Evolutionary conservation across 2,797 vertebrate genomes (phyloP).

Genomic region (Amphiprion clarkii): DNA sequence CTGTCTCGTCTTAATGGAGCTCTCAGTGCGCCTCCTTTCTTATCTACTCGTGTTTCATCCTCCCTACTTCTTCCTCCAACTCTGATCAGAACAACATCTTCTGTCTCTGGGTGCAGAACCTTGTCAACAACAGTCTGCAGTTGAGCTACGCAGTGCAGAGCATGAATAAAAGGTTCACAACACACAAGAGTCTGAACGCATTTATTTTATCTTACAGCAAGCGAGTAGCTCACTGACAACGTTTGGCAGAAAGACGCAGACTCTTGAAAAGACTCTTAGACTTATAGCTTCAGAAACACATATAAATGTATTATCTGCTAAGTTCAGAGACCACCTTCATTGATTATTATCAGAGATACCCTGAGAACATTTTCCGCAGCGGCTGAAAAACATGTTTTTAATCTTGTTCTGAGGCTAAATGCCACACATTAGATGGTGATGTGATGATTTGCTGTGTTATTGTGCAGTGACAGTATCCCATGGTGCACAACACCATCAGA

Average conservation of each 20-base stretch:
- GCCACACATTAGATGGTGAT: too few relatives aligned
- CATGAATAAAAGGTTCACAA: slow-evolving; percentile 15
- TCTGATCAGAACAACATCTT: slow-evolving; percentile 44
- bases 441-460: background rate
- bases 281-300: slow-evolving; percentile 1
- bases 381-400: too few relatives aligned
- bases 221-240: background rate
- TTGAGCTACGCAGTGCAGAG: slow-evolving; percentile 11
- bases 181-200: slow-evolving; percentile 3
- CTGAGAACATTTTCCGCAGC: too few relatives aligned
- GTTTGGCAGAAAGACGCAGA: background rate
- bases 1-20: background rate
- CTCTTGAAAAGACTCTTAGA: background rate
- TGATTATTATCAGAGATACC: background rate
- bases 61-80: slow-evolving; percentile 18
- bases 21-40: background rate
- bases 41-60: slow-evolving; percentile 10
- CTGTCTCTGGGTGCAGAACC: slow-evolving; percentile 11
- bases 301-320: background rate
- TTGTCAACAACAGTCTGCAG: slow-evolving; percentile 34
- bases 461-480: background rate
- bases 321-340: background rate
- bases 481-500: background rate
- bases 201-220: slow-evolving; percentile 11
- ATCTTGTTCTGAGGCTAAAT: too few relatives aligned